These are phyloP conservation scores for Euschistus heros DNA, from an alignment of 1,140 invertebrate genomes.

Conservation along the genomic window DNA sequence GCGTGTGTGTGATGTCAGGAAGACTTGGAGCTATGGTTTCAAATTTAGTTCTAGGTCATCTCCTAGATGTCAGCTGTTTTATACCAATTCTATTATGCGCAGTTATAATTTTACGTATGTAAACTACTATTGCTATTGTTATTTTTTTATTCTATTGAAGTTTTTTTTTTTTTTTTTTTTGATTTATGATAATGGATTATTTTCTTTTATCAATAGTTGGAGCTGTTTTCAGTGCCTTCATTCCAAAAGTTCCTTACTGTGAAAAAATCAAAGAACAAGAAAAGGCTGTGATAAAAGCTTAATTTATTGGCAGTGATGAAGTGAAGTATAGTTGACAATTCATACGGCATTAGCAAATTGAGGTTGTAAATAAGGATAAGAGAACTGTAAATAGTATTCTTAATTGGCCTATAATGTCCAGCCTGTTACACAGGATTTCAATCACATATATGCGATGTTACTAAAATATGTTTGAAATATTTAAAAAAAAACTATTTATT, in stretches of 20 bases:
- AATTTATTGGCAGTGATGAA: background rate
- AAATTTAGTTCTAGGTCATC: conserved; percentile 42
- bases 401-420: too few relatives aligned
- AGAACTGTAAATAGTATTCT: too few relatives aligned
- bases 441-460: too few relatives aligned
- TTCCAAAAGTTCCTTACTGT: background rate
- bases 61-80: conserved; percentile 41
- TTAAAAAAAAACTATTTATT: too few relatives aligned
- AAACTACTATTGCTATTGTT: background rate
- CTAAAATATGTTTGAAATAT: too few relatives aligned
- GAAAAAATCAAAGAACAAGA: background rate
- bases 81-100: conserved; percentile 33
- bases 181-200: conserved; percentile 26
- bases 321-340: background rate
- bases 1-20: conserved; percentile 40
- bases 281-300: background rate
- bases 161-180: background rate
- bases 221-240: background rate
- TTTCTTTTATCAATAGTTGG: background rate
- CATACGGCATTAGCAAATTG: too few relatives aligned
- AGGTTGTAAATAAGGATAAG: too few relatives aligned
- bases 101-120: background rate
- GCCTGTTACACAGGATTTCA: too few relatives aligned
- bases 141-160: background rate
- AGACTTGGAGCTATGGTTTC: conserved; percentile 43